Percentiles rank a stretch among this genome's conserved stretches.
These are phyloP conservation scores for Suncus etruscus DNA, from an alignment of 2,113 vertebrate genomes.

Conservation along the genomic window DNA sequence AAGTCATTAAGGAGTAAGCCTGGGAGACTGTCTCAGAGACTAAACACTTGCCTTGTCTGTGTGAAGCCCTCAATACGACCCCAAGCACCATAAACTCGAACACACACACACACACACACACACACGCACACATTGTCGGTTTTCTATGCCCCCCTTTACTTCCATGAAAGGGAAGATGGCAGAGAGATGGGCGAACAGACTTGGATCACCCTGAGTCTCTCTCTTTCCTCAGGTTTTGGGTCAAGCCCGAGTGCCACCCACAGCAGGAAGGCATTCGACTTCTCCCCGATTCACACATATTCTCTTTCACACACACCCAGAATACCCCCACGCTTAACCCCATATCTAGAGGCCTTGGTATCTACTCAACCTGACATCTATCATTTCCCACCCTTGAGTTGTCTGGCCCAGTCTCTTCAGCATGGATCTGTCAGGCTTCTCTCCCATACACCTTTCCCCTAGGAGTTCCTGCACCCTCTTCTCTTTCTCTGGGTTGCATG, in stretches of 20 bases:
- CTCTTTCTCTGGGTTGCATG: background rate
- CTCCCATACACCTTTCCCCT: fast-evolving
- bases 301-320: no score
- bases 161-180: no score
- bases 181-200: no score
- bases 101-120: no score
- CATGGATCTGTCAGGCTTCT: fast-evolving
- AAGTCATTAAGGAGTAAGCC: background rate
- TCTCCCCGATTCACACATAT: background rate
- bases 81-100: background rate
- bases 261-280: no score
- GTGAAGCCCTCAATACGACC: background rate
- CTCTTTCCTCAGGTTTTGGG: no score
- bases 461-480: background rate
- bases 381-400: background rate
- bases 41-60: background rate
- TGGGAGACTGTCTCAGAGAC: no score
- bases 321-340: background rate
- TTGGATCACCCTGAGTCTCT: no score
- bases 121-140: background rate
- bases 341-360: background rate
- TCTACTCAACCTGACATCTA: background rate
- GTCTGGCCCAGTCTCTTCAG: background rate
- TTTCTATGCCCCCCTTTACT: no score
- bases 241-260: background rate